Evolutionary conservation across 1,140 invertebrate species (phyloP), one percentile per base, ranked within the genome.

Genomic region (Drosophila subpulchrella): DNA sequence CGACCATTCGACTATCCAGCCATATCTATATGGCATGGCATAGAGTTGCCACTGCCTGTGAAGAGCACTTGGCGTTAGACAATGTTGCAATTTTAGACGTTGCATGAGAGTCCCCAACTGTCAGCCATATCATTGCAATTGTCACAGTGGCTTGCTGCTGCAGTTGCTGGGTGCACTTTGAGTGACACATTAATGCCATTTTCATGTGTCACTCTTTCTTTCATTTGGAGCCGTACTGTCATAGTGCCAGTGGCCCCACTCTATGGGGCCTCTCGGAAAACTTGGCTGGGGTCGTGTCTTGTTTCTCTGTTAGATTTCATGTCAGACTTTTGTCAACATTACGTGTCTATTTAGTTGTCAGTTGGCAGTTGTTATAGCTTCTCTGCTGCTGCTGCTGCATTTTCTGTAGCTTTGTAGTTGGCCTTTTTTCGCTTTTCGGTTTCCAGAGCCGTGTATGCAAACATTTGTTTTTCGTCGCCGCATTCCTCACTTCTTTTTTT

Each of bases 171-270:
- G 67, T 89, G 58, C 84, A 82, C 77, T 89, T 89, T 89, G 84
- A 89, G 85, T 89, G 84, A 89, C 84, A 89, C 84, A 89, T 89
- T 89, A 89, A 89, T 89, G 84, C 81, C 80, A 89, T 89, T 89
- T 89, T 89, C 84, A 90, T 89, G 84, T 84, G 84, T 89, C 85
- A 89, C 84, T 89, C 85, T 89, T 89, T 89, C 84, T 88, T 88
- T 88, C 80, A 68, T 89, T 88, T 71, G 67, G 68, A 71, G 77
- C 67, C 68, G 55, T 57, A 65, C 34, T 12, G 20, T 30, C 61
- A 6, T 32, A 32, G 30, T 32, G 30, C 15, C n/a, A 10, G 27
- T 34, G n/a, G n/a, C 48, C 30, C 30, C 48, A 34, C 30, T 51
- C 60, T 39, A 30, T 75, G 73, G 70, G 46, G 60, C 42, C 58